These are phyloP conservation scores for Ormia ochracea DNA, from an alignment of 2,888 invertebrate species.

Conservation along the genomic window DNA sequence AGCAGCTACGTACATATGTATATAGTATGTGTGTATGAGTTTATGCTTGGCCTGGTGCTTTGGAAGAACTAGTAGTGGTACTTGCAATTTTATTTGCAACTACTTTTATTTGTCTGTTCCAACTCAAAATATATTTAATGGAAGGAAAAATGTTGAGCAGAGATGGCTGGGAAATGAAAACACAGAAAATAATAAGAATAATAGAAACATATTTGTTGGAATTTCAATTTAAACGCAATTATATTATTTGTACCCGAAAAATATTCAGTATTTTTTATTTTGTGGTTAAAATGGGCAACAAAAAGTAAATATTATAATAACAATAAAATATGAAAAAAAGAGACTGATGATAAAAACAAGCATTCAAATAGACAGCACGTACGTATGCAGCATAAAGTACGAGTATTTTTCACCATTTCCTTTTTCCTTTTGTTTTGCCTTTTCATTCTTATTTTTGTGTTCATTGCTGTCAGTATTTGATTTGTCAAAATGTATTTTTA, in stretches of 20 bases:
- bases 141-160: constrained; percentile 1
- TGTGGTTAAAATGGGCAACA: constrained; percentile 41
- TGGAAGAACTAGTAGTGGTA: constrained; percentile 40
- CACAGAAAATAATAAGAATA: constrained; percentile 4
- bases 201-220: constrained; percentile 59
- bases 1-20: neutral
- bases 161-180: neutral
- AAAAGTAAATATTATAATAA: neutral
- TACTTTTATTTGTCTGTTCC: neutral
- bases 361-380: constrained; percentile 51
- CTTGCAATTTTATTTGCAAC: constrained; percentile 35
- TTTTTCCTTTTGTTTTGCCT: constrained; percentile 1
- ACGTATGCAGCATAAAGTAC: constrained; percentile 41
- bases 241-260: constrained; percentile 59
- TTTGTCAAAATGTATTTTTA: constrained; percentile 41
- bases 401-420: neutral
- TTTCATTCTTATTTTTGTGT: constrained; percentile 28
- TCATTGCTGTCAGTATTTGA: constrained; percentile 41
- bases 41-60: constrained; percentile 3
- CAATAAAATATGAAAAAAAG: neutral
- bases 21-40: neutral
- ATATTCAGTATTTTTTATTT: constrained; percentile 52
- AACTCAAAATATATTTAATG: neutral
- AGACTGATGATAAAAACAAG: constrained; percentile 13
- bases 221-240: constrained; percentile 63